Percentiles rank a stretch among this genome's conserved stretches.
Conservation (phyloP, 2,113 vertebrate genomes). For the Alethe castanea region DNA sequence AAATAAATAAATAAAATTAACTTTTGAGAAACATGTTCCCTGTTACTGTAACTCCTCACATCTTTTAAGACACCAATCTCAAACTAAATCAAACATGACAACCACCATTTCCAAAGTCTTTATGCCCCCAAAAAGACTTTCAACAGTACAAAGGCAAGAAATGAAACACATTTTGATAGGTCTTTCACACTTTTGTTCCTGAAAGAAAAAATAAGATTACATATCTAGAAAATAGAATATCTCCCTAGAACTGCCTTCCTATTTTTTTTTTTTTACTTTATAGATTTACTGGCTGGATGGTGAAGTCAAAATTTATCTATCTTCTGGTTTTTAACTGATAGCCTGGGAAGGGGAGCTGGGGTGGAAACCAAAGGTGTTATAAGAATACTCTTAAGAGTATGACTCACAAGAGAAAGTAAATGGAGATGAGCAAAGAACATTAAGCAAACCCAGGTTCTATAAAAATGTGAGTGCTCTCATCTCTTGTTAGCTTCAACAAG, state of each 20-base stretch:
- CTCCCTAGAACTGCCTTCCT: not conserved
- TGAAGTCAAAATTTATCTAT: slow-evolving; percentile 4
- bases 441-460: not conserved
- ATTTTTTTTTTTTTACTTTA: not conserved
- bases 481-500: not conserved
- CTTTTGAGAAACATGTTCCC: not conserved
- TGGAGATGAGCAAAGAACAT: not conserved
- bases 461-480: not conserved
- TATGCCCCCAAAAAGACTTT: not conserved
- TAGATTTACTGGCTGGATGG: not conserved
- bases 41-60: not conserved
- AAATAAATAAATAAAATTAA: not conserved
- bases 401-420: slow-evolving; percentile 4
- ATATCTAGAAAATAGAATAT: slow-evolving; percentile 13
- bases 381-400: not conserved
- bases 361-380: not conserved
- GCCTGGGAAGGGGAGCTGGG: not conserved
- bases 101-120: not conserved
- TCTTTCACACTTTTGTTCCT: not conserved
- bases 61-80: not conserved
- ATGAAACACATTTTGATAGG: not conserved
- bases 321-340: not conserved
- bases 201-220: not conserved
- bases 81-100: slow-evolving; percentile 12
- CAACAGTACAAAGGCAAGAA: not conserved